Base-by-base conservation (phyloP, 2,888 invertebrate genomes). In the Trachelus troglodyta region DNA sequence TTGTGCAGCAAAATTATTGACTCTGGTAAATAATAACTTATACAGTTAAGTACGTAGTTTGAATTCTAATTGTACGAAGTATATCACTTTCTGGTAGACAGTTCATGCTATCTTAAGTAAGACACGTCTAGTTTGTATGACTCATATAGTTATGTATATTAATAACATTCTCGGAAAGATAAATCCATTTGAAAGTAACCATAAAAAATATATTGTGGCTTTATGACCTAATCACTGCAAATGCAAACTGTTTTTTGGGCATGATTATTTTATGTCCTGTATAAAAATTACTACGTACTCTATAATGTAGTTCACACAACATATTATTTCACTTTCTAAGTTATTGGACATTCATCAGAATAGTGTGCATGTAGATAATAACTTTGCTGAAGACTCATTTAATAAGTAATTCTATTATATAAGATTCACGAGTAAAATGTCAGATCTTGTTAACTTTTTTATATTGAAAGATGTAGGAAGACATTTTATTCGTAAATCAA, bases 401-500 rank as follows among this genome's bases (percentile, higher is more conserved):
- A 56, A 56, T 56, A 56, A 56, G 56, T 15, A 40, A 40, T 40
- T 40, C 40, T 40, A 15, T 40, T 2, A 4, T 15, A 40, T 15
- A 56, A 56, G 56, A 56, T 56, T 23, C 23, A 56, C 56, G 56
- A 23, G 2, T 15, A 40, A 40, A 40, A 40, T 40, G 15, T 40
- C 40, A 40, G 4, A 15, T 6, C 15, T 15, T 56, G 23, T 56
- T 9, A 9, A 56, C 56, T 56, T 6, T 56, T 56, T 56, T 56
- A 56, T 56, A 23, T 56, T 56, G 23, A 56, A 23, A 56, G 9
- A 23, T 23, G 0, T 56, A 56, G 56, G 23, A 56, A 56, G 56
- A 56, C 56, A 23, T 56, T 76, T 69, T 69, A 68, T 35, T 69
- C 34, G 23, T 69, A 30, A 37, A 77, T 40, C 37, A 81, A 77